Base-by-base conservation (phyloP, 2,888 invertebrate species). In the Allygus modestus region DNA sequence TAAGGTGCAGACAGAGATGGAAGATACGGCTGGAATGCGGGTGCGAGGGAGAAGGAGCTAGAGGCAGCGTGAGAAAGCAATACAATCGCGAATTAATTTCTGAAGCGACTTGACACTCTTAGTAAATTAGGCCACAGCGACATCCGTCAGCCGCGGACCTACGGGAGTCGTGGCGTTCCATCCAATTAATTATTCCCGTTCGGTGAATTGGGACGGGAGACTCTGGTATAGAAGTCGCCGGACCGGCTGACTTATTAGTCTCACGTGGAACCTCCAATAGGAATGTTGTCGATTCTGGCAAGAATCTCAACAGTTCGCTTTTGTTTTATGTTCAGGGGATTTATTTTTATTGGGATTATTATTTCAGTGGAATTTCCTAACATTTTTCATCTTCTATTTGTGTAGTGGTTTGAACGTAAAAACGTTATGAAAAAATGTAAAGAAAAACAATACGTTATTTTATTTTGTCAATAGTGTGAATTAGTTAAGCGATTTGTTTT, bases 1-100 rank as follows among this genome's bases (percentile, higher is more conserved):
- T 83, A 75, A 83, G 83, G 75, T 75, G 83, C 83, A 83, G 83
- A 83, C 83, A 61, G 83, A 83, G 83, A 83, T 83, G 83, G 58
- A 20, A 58, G 82, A 82, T 82, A 82, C 33, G 26, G 82, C 23
- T 43, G 54, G 82, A 82, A 82, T 82, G 75, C 33, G 43, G 83
- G 83, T 46, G 73, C 31, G 71, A 51, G 51, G 12, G 58, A 69
- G 65, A 43, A 58, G 33, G 81, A 28, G 54, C 15, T 73, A 51
- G 51, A 26, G 71, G 61, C 37, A 43, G 73, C 83, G 83, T 83
- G 83, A 83, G 83, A 83, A 83, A 75, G 75, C 58, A 23, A 54
- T 75, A 75, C 58, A 61, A 58, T 83, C 83, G 83, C 83, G 83
- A 83, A 83, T 83, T 83, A 75, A 83, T 83, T 75, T 75, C 83